Percentiles rank a stretch among this genome's conserved stretches.
Conservation (phyloP, 2,888 invertebrate genomes). For the Nipponacmea schrenckii region DNA sequence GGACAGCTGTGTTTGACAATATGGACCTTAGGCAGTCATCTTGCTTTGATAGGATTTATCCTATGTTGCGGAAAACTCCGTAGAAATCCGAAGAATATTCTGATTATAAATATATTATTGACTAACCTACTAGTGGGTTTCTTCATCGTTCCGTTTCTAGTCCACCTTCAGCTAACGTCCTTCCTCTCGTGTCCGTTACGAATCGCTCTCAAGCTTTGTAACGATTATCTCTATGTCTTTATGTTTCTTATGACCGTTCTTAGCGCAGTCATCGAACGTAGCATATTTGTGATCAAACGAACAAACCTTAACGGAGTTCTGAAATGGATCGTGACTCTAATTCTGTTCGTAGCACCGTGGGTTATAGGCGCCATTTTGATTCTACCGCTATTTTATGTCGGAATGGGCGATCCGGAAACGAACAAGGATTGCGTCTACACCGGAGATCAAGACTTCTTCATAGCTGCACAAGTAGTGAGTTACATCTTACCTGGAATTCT, state of each 20-base stretch:
- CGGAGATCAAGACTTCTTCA: neutral
- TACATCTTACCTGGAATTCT: neutral
- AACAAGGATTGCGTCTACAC: neutral
- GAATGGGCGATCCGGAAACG: neutral
- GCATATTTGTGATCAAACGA: neutral
- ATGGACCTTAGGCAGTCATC: constrained; percentile 1
- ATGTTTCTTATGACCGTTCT: neutral
- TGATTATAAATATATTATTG: neutral
- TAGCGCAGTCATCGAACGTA: neutral
- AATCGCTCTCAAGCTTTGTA: neutral
- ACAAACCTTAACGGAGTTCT: neutral
- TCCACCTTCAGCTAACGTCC: neutral
- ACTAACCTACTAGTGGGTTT: neutral
- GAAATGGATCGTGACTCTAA: neutral
- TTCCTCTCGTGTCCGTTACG: neutral
- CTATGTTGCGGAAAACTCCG: neutral
- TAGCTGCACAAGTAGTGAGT: neutral
- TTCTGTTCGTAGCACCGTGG: neutral
- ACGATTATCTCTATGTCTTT: neutral
- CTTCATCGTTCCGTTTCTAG: neutral
- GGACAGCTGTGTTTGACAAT: neutral
- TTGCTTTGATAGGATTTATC: constrained; percentile 1
- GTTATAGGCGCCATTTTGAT: neutral
- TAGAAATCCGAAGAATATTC: neutral
- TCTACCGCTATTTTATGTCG: neutral